Base-by-base conservation (phyloP, 2,113 vertebrate genomes). In the Lutjanus erythropterus region DNA sequence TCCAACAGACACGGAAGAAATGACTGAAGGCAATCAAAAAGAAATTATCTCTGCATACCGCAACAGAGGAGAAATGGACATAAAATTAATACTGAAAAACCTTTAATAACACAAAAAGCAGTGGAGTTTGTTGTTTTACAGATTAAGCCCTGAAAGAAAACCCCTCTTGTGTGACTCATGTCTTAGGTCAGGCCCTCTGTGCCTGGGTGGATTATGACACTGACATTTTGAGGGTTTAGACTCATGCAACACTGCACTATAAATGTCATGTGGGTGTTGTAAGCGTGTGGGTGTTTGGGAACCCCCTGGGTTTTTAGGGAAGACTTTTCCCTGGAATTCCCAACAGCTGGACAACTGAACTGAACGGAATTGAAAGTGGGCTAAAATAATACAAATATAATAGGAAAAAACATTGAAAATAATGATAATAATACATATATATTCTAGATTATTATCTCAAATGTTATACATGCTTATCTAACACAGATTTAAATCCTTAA, bases 161-260 rank as follows among this genome's bases (percentile, higher is more conserved):
- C 9, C 21, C 29, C 14, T 29, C 16, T 61, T 62, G 49, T 46
- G 11, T 73, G 62, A 74, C 39, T 52, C 72, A 42, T 3, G 0
- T 39, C 47, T 71, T 23, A 39, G 31, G 9, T 55, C 44, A 47
- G 61, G 19, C 41, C 64, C 67, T 66, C 18, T 14, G 66, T 0
- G 52, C 19, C 49, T 75, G 33, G 60, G 72, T 42, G 68, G 79
- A 74, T 53, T 44, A 44, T 46, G 18, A 44, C 33, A 73, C 39
- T 11, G n/a, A 72, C 59, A 71, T 86, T 75, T 85, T 37, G 66
- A 2, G 4, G 46, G 21, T 15, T 71, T 62, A 21, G 35, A 59
- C 44, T 81, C 47, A 67, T 71, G 47, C 33, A 67, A 21, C 39
- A 62, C 46, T 42, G 52, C 19, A 37, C n/a, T 67, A n/a, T 16